A percentile compares a stretch with the other conserved stretches of the same genome.
phyloP scores from a whole-genome alignment of 64 coral and sea anemone genomes.

The Hydrozoanthus tunicans region DNA sequence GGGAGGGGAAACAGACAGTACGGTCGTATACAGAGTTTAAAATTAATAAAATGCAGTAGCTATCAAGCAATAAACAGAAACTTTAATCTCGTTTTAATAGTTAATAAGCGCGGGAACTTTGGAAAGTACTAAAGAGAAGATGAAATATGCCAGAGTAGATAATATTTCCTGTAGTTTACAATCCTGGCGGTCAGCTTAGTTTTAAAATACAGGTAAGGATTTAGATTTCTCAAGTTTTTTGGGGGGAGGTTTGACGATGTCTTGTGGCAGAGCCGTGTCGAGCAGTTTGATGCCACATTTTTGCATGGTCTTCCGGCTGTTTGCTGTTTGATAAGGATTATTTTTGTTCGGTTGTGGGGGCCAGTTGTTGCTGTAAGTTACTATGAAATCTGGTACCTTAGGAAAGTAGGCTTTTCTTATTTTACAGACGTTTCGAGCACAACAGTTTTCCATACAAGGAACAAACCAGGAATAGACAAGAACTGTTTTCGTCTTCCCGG shows the following conservation, averaged over 20 bases:
- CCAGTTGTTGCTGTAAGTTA: not conserved
- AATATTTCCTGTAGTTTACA: too few species aligned
- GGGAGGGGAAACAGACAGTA: too few species aligned
- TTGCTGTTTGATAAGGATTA: not conserved
- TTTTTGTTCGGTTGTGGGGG: not conserved
- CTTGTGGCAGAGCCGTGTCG: not conserved
- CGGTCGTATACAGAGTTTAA: too few species aligned
- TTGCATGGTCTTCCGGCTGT: not conserved
- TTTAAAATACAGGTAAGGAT: not conserved
- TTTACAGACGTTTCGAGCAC: not conserved
- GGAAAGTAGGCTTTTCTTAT: not conserved
- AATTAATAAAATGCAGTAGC: too few species aligned
- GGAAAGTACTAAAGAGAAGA: too few species aligned
- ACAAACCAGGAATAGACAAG: slow-evolving; percentile 18
- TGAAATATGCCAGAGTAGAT: too few species aligned
- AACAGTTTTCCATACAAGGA: not conserved
- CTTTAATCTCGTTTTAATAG: too few species aligned
- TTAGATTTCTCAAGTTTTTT: not conserved
- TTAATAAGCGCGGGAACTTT: too few species aligned
- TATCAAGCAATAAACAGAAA: too few species aligned
- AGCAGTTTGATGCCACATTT: not conserved
- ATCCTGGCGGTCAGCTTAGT: too few species aligned
- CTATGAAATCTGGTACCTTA: not conserved
- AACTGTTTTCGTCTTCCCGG: not conserved
- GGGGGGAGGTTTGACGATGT: not conserved